These are phyloP conservation scores for Spicauda simplicius DNA, from an alignment of 2,888 invertebrate genomes.

Conservation along the genomic window DNA sequence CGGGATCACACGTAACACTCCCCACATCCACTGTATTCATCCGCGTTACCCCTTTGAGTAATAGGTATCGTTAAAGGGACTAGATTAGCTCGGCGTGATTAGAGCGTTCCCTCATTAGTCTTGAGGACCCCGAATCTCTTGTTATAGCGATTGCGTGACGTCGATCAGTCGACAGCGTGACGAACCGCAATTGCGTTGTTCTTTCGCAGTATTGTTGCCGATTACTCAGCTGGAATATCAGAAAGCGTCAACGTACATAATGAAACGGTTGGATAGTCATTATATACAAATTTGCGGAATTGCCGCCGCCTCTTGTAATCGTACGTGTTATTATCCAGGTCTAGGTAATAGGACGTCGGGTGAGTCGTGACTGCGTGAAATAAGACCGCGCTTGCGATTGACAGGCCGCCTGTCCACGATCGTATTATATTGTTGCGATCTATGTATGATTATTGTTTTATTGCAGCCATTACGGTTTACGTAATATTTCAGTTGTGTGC, in stretches of 20 bases:
- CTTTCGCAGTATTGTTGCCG: slow-evolving; percentile 41
- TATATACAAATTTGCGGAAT: slow-evolving; percentile 56
- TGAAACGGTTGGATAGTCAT: slow-evolving; percentile 54
- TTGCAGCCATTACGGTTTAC: slow-evolving; percentile 55
- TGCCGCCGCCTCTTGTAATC: slow-evolving; percentile 60
- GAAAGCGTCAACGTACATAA: slow-evolving; percentile 52
- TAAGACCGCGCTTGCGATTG: slow-evolving; percentile 58
- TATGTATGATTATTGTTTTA: slow-evolving; percentile 27
- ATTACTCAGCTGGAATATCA: slow-evolving; percentile 53
- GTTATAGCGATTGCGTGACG: slow-evolving; percentile 15
- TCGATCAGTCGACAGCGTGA: slow-evolving; percentile 16
- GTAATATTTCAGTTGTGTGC: slow-evolving; percentile 49
- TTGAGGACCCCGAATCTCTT: slow-evolving; percentile 17
- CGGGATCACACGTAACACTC: slow-evolving; percentile 52
- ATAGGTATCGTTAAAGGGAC: slow-evolving; percentile 26
- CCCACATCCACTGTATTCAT: slow-evolving; percentile 17
- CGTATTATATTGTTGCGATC: slow-evolving; percentile 47
- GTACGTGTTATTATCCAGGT: slow-evolving; percentile 51
- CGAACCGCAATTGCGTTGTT: slow-evolving; percentile 19
- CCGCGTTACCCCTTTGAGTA: slow-evolving; percentile 17
- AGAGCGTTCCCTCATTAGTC: slow-evolving; percentile 25
- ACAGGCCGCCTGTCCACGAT: slow-evolving; percentile 52
- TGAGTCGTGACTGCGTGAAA: slow-evolving; percentile 67
- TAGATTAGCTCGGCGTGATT: slow-evolving; percentile 27
- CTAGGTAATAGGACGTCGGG: slow-evolving; percentile 51